These are phyloP conservation scores for Rhopalosiphum nymphaeae DNA, from an alignment of 2,888 invertebrate species.

Conservation along the genomic window DNA sequence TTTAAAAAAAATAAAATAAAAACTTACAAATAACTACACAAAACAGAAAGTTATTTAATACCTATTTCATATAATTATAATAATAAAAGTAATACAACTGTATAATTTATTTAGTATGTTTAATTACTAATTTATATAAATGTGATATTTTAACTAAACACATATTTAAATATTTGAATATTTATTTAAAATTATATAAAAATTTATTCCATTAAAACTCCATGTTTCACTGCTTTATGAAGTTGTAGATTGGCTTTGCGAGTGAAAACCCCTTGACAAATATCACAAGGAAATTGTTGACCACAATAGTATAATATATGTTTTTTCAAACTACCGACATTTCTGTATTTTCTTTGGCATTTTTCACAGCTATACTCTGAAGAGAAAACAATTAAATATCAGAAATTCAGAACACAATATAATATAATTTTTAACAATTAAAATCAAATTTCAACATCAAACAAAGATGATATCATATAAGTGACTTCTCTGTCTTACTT, in stretches of 20 bases:
- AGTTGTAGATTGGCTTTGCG: constrained; percentile 63
- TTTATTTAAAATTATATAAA: neutral
- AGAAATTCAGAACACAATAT: neutral
- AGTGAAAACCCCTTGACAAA: constrained; percentile 70
- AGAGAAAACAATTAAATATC: constrained; percentile 9
- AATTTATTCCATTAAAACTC: constrained; percentile 60
- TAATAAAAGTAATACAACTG: neutral
- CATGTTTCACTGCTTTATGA: constrained; percentile 65
- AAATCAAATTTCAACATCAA: neutral
- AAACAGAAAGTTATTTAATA: neutral
- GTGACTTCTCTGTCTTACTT: neutral
- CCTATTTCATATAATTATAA: neutral
- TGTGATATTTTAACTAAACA: neutral
- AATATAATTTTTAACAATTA: neutral
- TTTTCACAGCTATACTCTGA: constrained; percentile 49
- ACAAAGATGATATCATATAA: neutral
- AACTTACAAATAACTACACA: neutral
- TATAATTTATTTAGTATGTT: neutral
- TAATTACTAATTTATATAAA: neutral
- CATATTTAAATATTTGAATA: neutral
- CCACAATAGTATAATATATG: constrained; percentile 76
- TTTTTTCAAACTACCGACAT: constrained; percentile 72
- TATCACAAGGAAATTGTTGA: constrained; percentile 75
- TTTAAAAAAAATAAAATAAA: neutral
- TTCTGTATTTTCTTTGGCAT: constrained; percentile 60